These are phyloP conservation scores for Calephelis perditalis DNA, from an alignment of 2,888 invertebrate species.

Conservation along the genomic window DNA sequence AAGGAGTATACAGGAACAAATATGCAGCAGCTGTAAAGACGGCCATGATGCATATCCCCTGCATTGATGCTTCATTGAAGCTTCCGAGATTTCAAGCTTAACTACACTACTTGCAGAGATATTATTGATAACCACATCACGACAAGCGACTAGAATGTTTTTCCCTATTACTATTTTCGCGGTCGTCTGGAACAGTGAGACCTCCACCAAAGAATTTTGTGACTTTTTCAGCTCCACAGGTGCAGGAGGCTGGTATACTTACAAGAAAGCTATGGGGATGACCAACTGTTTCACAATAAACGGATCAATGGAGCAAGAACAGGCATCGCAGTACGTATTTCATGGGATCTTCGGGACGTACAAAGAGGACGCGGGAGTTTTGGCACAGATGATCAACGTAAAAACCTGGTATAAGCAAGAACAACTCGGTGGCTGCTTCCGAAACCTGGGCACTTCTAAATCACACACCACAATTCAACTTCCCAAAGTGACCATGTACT, in stretches of 20 bases:
- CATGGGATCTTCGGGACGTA: constrained; percentile 32
- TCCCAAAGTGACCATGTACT: constrained; percentile 22
- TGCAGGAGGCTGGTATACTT: constrained; percentile 28
- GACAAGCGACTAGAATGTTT: constrained; percentile 33
- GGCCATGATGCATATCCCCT: no score
- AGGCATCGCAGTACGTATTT: constrained; percentile 28
- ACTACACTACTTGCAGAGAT: constrained; percentile 26
- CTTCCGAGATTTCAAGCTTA: no score
- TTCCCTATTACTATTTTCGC: constrained; percentile 31
- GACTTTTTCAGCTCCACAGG: constrained; percentile 32
- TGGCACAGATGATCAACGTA: constrained; percentile 21
- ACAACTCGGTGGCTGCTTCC: constrained; percentile 24
- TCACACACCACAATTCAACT: constrained; percentile 15
- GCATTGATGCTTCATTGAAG: no score
- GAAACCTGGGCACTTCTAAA: constrained; percentile 15
- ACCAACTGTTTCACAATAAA: constrained; percentile 13
- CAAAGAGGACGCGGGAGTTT: constrained; percentile 28
- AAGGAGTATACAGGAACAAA: no score
- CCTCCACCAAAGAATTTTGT: constrained; percentile 6
- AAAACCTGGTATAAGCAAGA: constrained; percentile 26
- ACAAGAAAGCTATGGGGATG: constrained; percentile 21
- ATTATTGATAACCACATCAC: constrained; percentile 29
- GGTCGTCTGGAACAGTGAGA: neutral
- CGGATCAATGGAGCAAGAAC: constrained; percentile 26
- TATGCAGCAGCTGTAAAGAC: no score